Evolutionary conservation across 2,113 vertebrate species (phyloP), one percentile per base, ranked within the genome.

Genomic region (Orycteropus afer): DNA sequence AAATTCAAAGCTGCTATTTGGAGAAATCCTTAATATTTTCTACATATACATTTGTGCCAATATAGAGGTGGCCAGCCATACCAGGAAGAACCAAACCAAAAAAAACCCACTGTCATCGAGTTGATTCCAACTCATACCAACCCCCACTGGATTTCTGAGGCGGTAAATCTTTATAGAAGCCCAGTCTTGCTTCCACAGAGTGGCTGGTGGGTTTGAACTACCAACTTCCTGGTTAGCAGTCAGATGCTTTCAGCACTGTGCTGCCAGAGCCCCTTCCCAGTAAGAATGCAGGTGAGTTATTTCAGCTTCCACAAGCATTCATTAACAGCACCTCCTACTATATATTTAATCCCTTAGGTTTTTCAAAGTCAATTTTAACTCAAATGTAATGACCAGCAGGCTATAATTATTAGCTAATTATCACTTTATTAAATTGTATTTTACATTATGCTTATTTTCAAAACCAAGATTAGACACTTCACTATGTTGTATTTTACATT

Each of bases 361-460:
- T 86, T 71, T 87, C 0, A 57, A 93, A 29, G 29, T 65, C 32
- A 87, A 73, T 92, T 87, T 95, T 77, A 85, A 83, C 83, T 95
- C 17, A 91, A 57, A 71, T 90, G 32, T 77, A 87, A 77, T 90
- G 55, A 65, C 7, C 32, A 61, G 13, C 4, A n/a, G 2, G 79
- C 22, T 83, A 7, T 14, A 61, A n/a, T 74, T n/a, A 79, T 92
- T 74, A 87, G 45, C 27, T 40, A 94, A 83, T 3, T 18, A 91
- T 32, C 42, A 51, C 22, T 49, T 73, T 17, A 34, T 10, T 76
- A 74, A 94, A 91, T 82, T 71, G 14, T 29, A 61, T 77, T 91
- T 91, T 86, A 37, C 8, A 8, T 89, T 77, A 71, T 67, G 3
- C 57, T 85, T 81, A 32, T 47, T 86, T 74, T 25, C 22, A 42